Evolutionary conservation across 1,140 invertebrate species (phyloP), one percentile per base, ranked within the genome.

Genomic region (Zaprionus tsacasi): DNA sequence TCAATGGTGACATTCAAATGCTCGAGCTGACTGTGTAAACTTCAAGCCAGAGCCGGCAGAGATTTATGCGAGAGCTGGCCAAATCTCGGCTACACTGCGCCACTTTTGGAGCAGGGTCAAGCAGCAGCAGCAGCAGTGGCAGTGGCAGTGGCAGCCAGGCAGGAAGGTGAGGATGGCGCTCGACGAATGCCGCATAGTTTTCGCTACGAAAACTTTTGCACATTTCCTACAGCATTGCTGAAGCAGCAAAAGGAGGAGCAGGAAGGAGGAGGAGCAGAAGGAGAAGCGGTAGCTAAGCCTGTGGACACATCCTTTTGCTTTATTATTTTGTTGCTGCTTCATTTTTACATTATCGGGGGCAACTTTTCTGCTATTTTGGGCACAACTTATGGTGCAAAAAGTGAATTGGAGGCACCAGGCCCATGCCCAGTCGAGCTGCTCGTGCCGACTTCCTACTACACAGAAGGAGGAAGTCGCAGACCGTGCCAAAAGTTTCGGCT

Each of bases 371-470:
- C 83, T 75, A 87, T 87, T 87, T 88, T 81, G 83, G 82, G 68
- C 83, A 83, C 71, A 88, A 89, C 83, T 88, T 88, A 89, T 88
- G 85, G 85, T 69, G 80, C 81, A 89, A 88, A 88, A 88, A 81
- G 79, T 88, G 83, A 88, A 88, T 87, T 79, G 67, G 52, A 52
- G 57, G 55, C 21, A 21, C n/a, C 60, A 43, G 55, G 50, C 12
- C n/a, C 60, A 38, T 48, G 50, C 12, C 60, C 70, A 60, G 40
- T 48, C 38, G 70, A 76, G 70, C 79, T 78, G 66, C 70, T 87
- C 79, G 77, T 74, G 83, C 83, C 80, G 71, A 87, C 83, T 88
- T 87, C 83, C 83, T 82, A 80, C 82, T 38, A 82, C 65, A 3
- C 21, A 38, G n/a, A 43, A 60, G 35, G 64, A 79, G 80, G 83